phyloP scores from a whole-genome alignment of 1,140 invertebrate species.

The Prorops nasuta region DNA sequence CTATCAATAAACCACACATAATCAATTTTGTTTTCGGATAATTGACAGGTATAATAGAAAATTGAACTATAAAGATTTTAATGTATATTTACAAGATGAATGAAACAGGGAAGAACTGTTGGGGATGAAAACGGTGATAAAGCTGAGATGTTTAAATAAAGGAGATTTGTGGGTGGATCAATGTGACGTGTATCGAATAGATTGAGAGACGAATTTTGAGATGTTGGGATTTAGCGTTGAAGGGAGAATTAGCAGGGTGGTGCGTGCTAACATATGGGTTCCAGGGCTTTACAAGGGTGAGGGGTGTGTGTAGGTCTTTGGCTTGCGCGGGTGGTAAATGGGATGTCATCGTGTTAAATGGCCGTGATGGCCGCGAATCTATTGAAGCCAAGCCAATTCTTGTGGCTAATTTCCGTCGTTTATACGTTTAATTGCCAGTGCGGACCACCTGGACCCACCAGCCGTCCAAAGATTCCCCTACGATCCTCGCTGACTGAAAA shows the following conservation, averaged over 20 bases:
- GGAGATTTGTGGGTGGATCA: no score
- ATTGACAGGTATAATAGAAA: no score
- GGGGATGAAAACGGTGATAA: no score
- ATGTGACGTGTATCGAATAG: neutral
- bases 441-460: conserved; percentile 26
- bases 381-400: conserved; percentile 30
- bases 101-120: no score
- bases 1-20: no score
- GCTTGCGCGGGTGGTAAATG: conserved; percentile 35
- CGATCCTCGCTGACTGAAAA: neutral
- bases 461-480: neutral
- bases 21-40: no score
- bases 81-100: no score
- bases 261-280: conserved; percentile 33
- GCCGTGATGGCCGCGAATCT: conserved; percentile 25
- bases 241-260: conserved; percentile 2
- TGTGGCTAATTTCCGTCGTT: conserved; percentile 33
- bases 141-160: no score
- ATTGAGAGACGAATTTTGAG: neutral
- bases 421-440: conserved; percentile 33
- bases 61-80: no score
- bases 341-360: conserved; percentile 40
- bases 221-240: neutral
- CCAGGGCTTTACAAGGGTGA: conserved; percentile 18
- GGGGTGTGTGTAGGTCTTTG: conserved; percentile 1